These are phyloP conservation scores for Merodon equestris DNA, from an alignment of 2,888 invertebrate species.

Conservation along the genomic window DNA sequence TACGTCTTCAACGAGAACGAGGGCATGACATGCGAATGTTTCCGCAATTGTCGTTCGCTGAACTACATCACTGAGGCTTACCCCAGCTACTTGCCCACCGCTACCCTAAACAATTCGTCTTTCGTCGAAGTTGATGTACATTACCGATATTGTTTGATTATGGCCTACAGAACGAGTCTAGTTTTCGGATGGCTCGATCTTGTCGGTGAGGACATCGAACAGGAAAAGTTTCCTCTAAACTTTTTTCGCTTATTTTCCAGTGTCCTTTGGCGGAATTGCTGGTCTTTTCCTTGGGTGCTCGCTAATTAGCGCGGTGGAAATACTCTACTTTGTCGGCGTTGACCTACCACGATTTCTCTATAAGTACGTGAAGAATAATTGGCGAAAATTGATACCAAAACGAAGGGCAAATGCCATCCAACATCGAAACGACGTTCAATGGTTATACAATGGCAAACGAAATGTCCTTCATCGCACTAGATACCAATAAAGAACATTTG, in stretches of 20 bases:
- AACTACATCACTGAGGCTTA: constrained; percentile 75
- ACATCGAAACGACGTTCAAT: constrained; percentile 1
- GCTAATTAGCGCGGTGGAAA: constrained; percentile 79
- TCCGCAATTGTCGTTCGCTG: constrained; percentile 77
- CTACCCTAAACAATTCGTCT: constrained; percentile 73
- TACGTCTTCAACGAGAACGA: constrained; percentile 73
- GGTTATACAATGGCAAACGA: constrained; percentile 16
- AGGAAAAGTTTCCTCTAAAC: too few species aligned
- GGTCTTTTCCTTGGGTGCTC: constrained; percentile 80
- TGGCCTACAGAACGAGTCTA: constrained; percentile 79
- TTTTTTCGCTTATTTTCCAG: constrained; percentile 69
- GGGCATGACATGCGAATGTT: constrained; percentile 77
- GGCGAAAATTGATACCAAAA: constrained; percentile 26
- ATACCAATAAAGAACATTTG: constrained; percentile 44
- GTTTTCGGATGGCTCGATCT: constrained; percentile 79
- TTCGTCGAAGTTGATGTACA: constrained; percentile 78
- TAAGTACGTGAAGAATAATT: constrained; percentile 66
- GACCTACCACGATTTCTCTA: constrained; percentile 73
- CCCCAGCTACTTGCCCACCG: constrained; percentile 73
- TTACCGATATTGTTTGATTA: constrained; percentile 78
- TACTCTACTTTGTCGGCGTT: constrained; percentile 77
- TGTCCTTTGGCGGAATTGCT: constrained; percentile 80
- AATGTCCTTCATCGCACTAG: constrained; percentile 25
- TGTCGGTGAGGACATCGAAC: constrained; percentile 75
- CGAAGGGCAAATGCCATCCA: constrained; percentile 19